A percentile compares a stretch with the other conserved stretches of the same genome.
Conservation (phyloP, 2,797 vertebrate genomes). For the Tadarida brasiliensis region DNA sequence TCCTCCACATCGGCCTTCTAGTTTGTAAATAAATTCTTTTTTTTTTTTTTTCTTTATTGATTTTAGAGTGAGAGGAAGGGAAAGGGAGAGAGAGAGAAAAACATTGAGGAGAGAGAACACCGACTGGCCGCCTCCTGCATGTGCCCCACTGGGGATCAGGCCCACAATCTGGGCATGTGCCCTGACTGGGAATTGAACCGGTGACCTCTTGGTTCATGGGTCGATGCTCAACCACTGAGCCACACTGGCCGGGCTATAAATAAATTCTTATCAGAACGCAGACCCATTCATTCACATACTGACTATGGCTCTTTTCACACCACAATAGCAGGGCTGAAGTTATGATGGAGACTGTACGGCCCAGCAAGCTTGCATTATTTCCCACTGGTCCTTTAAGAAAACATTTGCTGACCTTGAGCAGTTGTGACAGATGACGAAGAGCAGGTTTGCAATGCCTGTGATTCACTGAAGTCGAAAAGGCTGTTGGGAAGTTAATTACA, state of each 20-base stretch:
- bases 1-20: not conserved
- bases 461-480: not conserved
- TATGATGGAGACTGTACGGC: not conserved
- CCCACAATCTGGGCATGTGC: too few species aligned
- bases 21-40: not conserved
- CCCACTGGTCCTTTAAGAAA: not conserved
- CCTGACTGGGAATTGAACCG: too few species aligned
- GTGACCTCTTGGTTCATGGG: too few species aligned
- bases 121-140: too few species aligned
- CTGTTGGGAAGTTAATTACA: not conserved
- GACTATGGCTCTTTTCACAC: not conserved
- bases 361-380: not conserved
- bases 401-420: not conserved
- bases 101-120: too few species aligned
- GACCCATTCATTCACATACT: not conserved
- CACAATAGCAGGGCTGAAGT: not conserved
- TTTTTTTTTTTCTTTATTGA: too few species aligned
- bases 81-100: too few species aligned
- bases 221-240: too few species aligned
- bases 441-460: not conserved
- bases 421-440: not conserved
- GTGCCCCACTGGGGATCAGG: too few species aligned
- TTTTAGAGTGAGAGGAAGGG: too few species aligned
- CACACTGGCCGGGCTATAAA: not conserved
- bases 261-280: not conserved